These are phyloP conservation scores for Hydrozoanthus tunicans DNA, from an alignment of 64 coral and sea anemone genomes.

Conservation along the genomic window DNA sequence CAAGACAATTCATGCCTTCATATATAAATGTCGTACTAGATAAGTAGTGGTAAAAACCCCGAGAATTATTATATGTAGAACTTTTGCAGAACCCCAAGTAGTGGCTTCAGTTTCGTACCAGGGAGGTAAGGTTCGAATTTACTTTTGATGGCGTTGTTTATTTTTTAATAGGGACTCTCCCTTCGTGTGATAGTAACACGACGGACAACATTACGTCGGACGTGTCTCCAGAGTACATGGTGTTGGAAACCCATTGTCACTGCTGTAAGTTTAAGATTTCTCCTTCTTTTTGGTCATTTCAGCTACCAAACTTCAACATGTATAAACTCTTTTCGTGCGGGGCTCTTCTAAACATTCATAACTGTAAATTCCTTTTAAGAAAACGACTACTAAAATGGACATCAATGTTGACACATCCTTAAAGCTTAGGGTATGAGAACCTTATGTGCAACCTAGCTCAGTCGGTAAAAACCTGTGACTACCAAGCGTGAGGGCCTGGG, in stretches of 20 bases:
- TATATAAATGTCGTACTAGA: too few relatives aligned
- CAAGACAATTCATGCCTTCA: too few relatives aligned
- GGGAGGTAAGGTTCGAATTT: not conserved
- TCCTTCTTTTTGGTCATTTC: not conserved
- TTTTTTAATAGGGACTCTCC: not conserved
- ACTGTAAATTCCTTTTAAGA: too few relatives aligned
- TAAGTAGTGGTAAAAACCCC: too few relatives aligned
- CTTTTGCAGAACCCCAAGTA: too few relatives aligned
- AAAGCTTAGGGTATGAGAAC: too few relatives aligned
- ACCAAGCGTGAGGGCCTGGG: too few relatives aligned
- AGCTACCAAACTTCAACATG: not conserved
- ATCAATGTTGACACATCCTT: too few relatives aligned
- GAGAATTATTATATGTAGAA: not conserved
- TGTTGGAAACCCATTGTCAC: not conserved
- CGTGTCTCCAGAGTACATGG: constrained; percentile 29
- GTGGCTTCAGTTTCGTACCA: not conserved
- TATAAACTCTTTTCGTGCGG: not conserved
- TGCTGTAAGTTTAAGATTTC: not conserved
- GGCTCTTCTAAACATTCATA: not conserved
- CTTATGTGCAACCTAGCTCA: too few relatives aligned
- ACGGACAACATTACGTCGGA: not conserved
- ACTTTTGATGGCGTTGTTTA: not conserved
- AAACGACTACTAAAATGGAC: too few relatives aligned
- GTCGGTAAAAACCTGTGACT: too few relatives aligned
- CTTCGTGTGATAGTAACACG: not conserved